These are phyloP conservation scores for Cyphomyrus plagiostoma DNA, from an alignment of 2,113 vertebrate genomes.

Conservation along the genomic window DNA sequence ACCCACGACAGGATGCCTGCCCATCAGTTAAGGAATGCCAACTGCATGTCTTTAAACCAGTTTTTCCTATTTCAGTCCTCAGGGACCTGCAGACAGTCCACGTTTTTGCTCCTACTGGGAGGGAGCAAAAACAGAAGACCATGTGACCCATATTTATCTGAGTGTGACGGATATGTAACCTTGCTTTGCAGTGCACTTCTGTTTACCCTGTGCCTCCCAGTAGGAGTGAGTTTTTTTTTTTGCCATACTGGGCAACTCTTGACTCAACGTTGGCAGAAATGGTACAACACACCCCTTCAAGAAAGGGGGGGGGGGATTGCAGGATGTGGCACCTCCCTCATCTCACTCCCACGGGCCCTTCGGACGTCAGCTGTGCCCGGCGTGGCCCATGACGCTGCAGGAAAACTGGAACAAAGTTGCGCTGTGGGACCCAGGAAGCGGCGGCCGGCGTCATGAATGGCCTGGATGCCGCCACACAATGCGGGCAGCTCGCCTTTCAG, in stretches of 20 bases:
- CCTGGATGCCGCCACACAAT: conserved; percentile 57
- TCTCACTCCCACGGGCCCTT: not conserved
- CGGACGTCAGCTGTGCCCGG: not conserved
- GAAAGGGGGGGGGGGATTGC: not conserved
- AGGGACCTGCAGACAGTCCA: not conserved
- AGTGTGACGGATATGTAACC: not conserved
- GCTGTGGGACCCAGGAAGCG: conserved; percentile 22
- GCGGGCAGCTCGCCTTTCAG: conserved; percentile 39
- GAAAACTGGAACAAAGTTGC: conserved; percentile 28
- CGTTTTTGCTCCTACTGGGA: not conserved
- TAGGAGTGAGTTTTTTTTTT: not conserved
- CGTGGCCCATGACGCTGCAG: conserved; percentile 14
- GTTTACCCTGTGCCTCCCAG: not conserved
- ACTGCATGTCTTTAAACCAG: not conserved
- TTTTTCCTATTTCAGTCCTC: not conserved
- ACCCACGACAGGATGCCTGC: not conserved
- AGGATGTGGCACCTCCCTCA: not conserved
- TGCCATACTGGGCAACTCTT: not conserved
- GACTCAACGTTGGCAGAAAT: not conserved
- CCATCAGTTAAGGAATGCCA: not conserved
- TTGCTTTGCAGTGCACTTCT: not conserved
- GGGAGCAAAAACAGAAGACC: not conserved
- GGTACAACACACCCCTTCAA: not conserved
- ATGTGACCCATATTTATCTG: not conserved
- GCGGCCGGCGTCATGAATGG: conserved; percentile 27